Percentiles rank a stretch among this genome's conserved stretches.
phyloP scores from a whole-genome alignment of 2,888 invertebrate species.

The Drosophila ezoana region DNA sequence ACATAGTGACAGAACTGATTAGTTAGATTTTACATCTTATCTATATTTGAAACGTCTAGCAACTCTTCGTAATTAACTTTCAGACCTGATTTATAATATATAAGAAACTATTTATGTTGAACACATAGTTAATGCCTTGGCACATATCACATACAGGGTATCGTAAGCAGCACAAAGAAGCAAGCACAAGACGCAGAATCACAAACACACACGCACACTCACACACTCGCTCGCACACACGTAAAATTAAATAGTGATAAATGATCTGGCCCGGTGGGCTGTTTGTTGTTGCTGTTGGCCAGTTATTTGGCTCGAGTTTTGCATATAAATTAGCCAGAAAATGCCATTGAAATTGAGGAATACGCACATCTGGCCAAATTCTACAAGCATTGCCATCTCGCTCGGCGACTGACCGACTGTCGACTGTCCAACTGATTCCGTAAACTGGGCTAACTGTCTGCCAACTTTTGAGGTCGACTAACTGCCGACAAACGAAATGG shows the following conservation, averaged over 20 bases:
- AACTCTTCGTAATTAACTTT: too few relatives aligned
- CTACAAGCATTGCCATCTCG: conserved; percentile 25
- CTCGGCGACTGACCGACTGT: conserved; percentile 33
- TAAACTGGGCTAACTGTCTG: conserved; percentile 70
- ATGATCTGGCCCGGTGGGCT: conserved; percentile 67
- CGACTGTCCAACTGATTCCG: conserved; percentile 21
- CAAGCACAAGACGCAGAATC: conserved; percentile 6
- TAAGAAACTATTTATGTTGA: too few relatives aligned
- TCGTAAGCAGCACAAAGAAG: conserved; percentile 9
- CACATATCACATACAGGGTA: conserved; percentile 26
- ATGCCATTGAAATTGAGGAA: conserved; percentile 60
- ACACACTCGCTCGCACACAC: conserved; percentile 31
- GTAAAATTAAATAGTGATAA: conserved; percentile 64
- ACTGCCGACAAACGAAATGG: conserved; percentile 68
- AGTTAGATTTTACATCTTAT: too few relatives aligned
- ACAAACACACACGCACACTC: conserved; percentile 29
- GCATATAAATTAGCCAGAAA: conserved; percentile 76
- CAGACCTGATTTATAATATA: too few relatives aligned
- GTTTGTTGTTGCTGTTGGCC: conserved; percentile 26
- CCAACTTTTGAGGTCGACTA: conserved; percentile 67
- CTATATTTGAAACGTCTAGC: too few relatives aligned
- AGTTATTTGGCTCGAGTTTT: conserved; percentile 66
- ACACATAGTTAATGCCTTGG: background rate
- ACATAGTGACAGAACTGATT: too few relatives aligned
- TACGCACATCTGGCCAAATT: conserved; percentile 38